Percentiles rank a stretch among this genome's conserved stretches.
These are phyloP conservation scores for Paramisgurnus dabryanus DNA, from an alignment of 2,113 vertebrate genomes.

Conservation along the genomic window DNA sequence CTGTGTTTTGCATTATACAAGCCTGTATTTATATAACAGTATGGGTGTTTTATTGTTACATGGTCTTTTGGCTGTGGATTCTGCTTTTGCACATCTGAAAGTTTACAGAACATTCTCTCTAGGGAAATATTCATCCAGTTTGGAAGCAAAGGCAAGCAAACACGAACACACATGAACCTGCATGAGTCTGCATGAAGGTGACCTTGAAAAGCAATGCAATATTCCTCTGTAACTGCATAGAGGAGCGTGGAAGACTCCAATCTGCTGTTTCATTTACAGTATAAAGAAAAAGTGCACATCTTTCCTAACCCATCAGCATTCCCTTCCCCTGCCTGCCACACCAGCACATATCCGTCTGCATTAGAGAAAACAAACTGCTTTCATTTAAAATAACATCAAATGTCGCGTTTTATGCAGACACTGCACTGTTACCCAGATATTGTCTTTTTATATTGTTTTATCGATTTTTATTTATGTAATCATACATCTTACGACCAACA, in stretches of 20 bases:
- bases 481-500: too few species aligned
- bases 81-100: conserved; percentile 12
- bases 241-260: conserved; percentile 11
- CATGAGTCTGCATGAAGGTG: conserved; percentile 28
- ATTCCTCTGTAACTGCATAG: conserved; percentile 40
- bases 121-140: conserved; percentile 24
- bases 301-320: conserved; percentile 17
- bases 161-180: conserved; percentile 1
- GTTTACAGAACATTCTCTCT: conserved; percentile 1
- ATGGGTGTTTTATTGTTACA: neutral
- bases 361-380: neutral
- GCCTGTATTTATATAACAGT: neutral
- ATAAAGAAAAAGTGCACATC: conserved; percentile 1
- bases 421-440: neutral
- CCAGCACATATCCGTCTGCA: neutral
- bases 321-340: neutral
- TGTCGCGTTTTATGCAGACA: neutral
- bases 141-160: neutral
- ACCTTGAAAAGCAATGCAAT: conserved; percentile 29
- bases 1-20: neutral
- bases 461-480: too few species aligned
- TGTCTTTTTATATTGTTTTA: neutral
- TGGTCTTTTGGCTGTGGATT: neutral
- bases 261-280: too few species aligned
- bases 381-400: conserved; percentile 10